phyloP scores from a whole-genome alignment of 2,888 invertebrate genomes.

The Erebia aethiops region DNA sequence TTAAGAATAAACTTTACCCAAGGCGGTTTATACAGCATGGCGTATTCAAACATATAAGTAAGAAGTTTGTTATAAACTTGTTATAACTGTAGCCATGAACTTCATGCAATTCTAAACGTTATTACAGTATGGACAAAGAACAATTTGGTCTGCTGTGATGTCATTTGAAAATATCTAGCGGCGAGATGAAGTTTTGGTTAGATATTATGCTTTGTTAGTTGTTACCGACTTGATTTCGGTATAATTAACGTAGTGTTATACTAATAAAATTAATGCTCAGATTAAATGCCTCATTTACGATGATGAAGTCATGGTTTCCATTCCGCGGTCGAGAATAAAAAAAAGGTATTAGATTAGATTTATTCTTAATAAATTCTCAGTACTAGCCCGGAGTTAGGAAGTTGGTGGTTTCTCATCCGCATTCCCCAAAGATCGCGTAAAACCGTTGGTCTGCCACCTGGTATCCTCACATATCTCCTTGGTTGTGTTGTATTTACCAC shows the following conservation, averaged over 20 bases:
- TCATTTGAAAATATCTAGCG: conserved; percentile 12
- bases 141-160: not conserved
- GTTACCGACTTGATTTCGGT: conserved; percentile 3
- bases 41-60: conserved; percentile 33
- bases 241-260: not conserved
- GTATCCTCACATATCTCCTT: too few relatives aligned
- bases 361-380: too few relatives aligned
- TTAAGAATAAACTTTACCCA: conserved; percentile 38
- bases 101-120: conserved; percentile 7
- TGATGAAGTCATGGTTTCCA: too few relatives aligned
- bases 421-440: too few relatives aligned
- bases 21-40: conserved; percentile 35
- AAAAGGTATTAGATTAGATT: too few relatives aligned
- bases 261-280: not conserved
- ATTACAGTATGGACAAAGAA: not conserved
- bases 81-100: conserved; percentile 31
- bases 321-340: too few relatives aligned
- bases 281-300: too few relatives aligned
- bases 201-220: conserved; percentile 10
- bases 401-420: too few relatives aligned
- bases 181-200: conserved; percentile 11
- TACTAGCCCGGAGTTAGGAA: too few relatives aligned
- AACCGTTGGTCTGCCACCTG: too few relatives aligned
- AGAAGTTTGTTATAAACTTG: conserved; percentile 35
- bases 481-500: too few relatives aligned